Evolutionary conservation across 2,797 vertebrate genomes (phyloP), one percentile per base, ranked within the genome.

Genomic region (Chelmon rostratus): DNA sequence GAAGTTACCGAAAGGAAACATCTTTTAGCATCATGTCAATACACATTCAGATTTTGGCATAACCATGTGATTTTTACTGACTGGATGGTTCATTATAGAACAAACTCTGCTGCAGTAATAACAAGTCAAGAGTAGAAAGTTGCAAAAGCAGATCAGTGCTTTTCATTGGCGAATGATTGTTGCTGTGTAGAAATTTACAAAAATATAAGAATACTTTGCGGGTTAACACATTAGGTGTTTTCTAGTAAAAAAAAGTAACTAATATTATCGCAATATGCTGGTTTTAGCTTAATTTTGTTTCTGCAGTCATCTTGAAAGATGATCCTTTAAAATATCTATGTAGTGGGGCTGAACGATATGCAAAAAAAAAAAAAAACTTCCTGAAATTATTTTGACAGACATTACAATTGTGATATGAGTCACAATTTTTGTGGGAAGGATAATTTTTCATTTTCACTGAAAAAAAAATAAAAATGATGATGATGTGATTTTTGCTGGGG

Each of bases 1-100:
- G 76, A 84, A 75, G 76, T 79, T 86, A 77, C 65, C 65, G 70
- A 89, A 89, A 83, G 54, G 33, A 85, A 82, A 84, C 19, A 9
- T 80, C 44, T 83, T 86, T 78, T 80, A 74, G 74, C 47, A 74
- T 83, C 8, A n/a, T 35, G 38, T 78, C 68, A 52, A 81, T 82
- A 56, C 52, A 63, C 37, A 50, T 70, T 54, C 15, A 64, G 49
- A 83, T 38, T 82, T 79, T 59, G 70, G 9, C 59, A 53, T 63
- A 52, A 65, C 69, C 10, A 23, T 77, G 37, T n/a, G 19, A 53
- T 57, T 76, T 78, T 68, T 42, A 77, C 54, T 53, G n/a, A 76
- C 25, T 37, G 42, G n/a, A 21, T 57, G 15, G 1, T 81, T 85
- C 2, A 8, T 25, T 13, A 65, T 58, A 35, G 16, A 33, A 66